Base-by-base conservation (phyloP, 2,888 invertebrate species). In the Kryphioiulus occultus region DNA sequence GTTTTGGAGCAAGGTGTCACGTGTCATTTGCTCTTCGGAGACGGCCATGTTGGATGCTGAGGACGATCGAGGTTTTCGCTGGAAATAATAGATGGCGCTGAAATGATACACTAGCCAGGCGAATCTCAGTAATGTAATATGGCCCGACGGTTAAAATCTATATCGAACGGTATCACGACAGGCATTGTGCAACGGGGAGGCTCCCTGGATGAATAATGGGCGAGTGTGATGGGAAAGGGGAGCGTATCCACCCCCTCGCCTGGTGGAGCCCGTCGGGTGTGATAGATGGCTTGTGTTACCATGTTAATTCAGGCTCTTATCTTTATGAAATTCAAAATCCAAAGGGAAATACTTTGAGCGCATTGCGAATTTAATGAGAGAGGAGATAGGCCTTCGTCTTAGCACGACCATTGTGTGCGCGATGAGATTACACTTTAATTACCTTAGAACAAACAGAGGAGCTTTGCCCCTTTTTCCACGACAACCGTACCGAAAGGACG, bases 361-460 rank as follows among this genome's bases (percentile, higher is more conserved):
- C 86, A 86, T 42, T 86, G 86, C 86, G 86, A 86, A 47, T 86
- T 86, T 86, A 86, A 86, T 86, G 86, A 86, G 47, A 59, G 86
- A 30, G 59, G 47, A 86, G 86, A 86, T 86, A 86, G 86, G 59
- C 86, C 86, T 86, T 85, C 85, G 86, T 86, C 59, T 59, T 59
- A 86, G 59, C 86, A n/a, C 53, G 53, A 30, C 44, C 30, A 86
- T 47, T 86, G 86, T 86, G 86, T 26, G 86, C 19, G 19, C 59
- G 86, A 87, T 87, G 87, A 84, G 87, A 84, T 82, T 87, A 87
- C 84, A 30, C 87, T 87, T 87, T 87, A 87, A 87, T 87, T 87
- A 87, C 87, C 84, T 87, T 84, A 84, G 15, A 87, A 87, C 87
- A 87, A 87, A 87, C 87, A 87, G 39, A 87, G 30, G 32, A 82